Base-by-base conservation (phyloP, 2,888 invertebrate genomes). In the Thymelicus lineola region DNA sequence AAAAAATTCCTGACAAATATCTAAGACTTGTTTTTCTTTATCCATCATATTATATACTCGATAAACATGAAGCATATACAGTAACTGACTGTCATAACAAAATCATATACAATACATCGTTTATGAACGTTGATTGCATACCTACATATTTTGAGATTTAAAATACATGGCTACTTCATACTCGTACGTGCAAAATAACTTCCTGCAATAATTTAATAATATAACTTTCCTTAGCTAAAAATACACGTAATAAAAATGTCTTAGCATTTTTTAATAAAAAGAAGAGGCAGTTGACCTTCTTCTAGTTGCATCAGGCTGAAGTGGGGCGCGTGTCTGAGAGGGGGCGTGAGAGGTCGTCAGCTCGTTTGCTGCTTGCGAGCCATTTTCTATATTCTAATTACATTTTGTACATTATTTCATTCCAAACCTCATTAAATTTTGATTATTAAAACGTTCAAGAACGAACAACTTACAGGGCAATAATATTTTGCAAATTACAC, bases 251-350 rank as follows among this genome's bases (percentile, higher is more conserved):
- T 53, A 12, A 57, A 57, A 36, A 57, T 57, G 15, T 38, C 58
- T 58, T 38, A 38, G 36, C 38, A 38, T 38, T 38, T 35, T 57
- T 58, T 58, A 38, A 58, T 58, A 38, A 58, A 58, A 58, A 58
- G 58, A 58, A 58, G 38, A 58, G 58, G 36, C 58, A 58, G 38
- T 58, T 58, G 58, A 58, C 58, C 58, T 58, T 58, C 38, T 38
- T 58, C 58, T 58, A 58, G 58, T 58, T 58, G 58, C 58, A 58
- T 58, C 58, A 58, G 38, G 6, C 17, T 58, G 58, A 15, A 58
- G 58, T 15, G 58, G 15, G 17, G 58, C 38, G 58, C 15, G 36
- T 35, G 36, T 36, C 15, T 5, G 58, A 36, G 38, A 36, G 38
- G 36, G 38, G 36, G 35, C 0, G 35, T 57, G 35, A 57, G 57